A percentile compares a stretch with the other conserved stretches of the same genome.
These are phyloP conservation scores for Lepidocyrtinus sp. DNA, from an alignment of 2,888 invertebrate genomes.

Conservation along the genomic window DNA sequence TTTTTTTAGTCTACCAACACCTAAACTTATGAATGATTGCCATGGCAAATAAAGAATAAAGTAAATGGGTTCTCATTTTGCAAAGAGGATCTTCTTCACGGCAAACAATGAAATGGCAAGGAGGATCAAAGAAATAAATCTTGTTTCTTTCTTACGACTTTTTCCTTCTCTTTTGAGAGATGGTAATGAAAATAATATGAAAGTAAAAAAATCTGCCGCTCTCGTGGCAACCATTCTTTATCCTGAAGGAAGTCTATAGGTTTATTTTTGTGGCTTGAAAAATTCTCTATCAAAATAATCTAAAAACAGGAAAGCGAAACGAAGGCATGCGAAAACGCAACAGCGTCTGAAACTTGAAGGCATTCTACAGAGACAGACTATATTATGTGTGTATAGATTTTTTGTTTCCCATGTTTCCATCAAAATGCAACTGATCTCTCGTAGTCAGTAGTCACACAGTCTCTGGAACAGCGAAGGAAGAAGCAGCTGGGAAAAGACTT, in stretches of 20 bases:
- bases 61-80: background rate
- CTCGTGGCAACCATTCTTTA: background rate
- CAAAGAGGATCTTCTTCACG: background rate
- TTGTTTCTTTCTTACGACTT: background rate
- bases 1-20: background rate
- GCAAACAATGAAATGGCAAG: background rate
- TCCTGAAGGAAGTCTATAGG: background rate
- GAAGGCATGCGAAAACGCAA: slow-evolving; percentile 28
- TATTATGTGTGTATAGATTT: slow-evolving; percentile 16
- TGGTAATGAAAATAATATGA: background rate
- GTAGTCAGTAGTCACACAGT: background rate
- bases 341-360: slow-evolving; percentile 9
- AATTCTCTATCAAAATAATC: background rate
- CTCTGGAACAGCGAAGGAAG: background rate
- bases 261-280: too few species aligned
- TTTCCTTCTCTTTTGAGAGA: background rate
- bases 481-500: background rate
- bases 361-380: background rate
- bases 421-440: background rate
- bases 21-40: background rate
- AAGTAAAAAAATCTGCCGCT: background rate
- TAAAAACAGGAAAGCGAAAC: background rate
- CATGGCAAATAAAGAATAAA: background rate
- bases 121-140: background rate
- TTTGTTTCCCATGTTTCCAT: background rate